phyloP scores from a whole-genome alignment of 2,888 invertebrate genomes.

The Dasypogon diadema region DNA sequence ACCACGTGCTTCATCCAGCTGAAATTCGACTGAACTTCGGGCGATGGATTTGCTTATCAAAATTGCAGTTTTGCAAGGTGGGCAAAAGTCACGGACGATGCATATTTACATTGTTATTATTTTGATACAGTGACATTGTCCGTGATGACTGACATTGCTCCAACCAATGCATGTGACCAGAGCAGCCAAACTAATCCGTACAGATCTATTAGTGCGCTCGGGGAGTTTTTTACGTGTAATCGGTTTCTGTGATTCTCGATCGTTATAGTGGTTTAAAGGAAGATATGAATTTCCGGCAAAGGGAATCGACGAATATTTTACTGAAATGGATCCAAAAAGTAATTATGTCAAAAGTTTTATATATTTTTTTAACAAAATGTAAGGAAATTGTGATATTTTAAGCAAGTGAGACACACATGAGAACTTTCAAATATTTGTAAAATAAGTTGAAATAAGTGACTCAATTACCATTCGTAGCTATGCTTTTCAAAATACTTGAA shows the following conservation, averaged over 20 bases:
- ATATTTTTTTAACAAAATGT: too few relatives aligned
- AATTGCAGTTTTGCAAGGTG: conserved; percentile 62
- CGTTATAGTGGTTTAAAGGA: neutral
- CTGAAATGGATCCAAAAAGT: conserved; percentile 42
- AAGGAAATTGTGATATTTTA: too few relatives aligned
- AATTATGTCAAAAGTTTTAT: neutral
- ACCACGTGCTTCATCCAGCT: conserved; percentile 27
- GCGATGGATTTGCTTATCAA: conserved; percentile 12
- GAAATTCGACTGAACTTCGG: conserved; percentile 9
- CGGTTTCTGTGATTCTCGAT: neutral
- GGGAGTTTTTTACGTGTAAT: neutral
- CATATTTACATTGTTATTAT: conserved; percentile 21
- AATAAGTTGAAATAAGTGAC: too few relatives aligned
- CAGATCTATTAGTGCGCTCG: neutral
- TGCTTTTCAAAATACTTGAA: too few relatives aligned
- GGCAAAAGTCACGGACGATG: conserved; percentile 66
- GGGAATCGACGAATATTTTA: neutral
- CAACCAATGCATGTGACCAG: neutral
- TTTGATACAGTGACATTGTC: conserved; percentile 53
- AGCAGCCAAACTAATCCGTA: neutral
- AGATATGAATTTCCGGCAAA: conserved; percentile 9
- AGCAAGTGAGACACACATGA: too few relatives aligned
- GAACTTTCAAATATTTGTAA: too few relatives aligned
- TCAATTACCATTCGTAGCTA: too few relatives aligned
- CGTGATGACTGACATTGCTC: conserved; percentile 47